A percentile compares a stretch with the other conserved stretches of the same genome.
Conservation (phyloP, 2,113 vertebrate genomes). For the Struthio camelus region DNA sequence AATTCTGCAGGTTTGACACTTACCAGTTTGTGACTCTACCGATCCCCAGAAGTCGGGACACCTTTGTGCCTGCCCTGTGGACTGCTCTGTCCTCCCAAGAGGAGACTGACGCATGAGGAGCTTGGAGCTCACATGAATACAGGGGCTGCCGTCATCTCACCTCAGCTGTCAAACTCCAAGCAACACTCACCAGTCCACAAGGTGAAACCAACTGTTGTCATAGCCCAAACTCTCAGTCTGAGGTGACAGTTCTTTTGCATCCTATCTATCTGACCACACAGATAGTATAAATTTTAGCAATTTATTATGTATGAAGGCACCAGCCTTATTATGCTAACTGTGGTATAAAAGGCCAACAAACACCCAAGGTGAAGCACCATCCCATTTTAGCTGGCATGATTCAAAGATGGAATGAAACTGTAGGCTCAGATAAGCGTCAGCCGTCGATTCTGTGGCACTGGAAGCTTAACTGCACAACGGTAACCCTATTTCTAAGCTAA, state of each 20-base stretch:
- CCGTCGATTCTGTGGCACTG: not conserved
- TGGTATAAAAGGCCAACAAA: not conserved
- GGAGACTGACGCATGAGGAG: not conserved
- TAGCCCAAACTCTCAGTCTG: not conserved
- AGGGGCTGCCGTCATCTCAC: accelerated
- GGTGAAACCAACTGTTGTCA: not conserved
- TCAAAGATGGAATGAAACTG: not conserved
- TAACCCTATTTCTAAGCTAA: not conserved
- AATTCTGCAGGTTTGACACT: conserved; percentile 56
- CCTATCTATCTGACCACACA: accelerated
- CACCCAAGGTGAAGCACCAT: not conserved
- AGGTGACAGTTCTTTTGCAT: not conserved
- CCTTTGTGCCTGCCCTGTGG: not conserved
- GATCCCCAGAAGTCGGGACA: not conserved
- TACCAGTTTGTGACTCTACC: not conserved
- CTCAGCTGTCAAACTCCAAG: not conserved
- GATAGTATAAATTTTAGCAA: not conserved
- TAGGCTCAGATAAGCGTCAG: not conserved
- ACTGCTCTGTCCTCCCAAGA: not conserved
- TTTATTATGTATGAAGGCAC: not conserved
- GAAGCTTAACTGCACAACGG: not conserved
- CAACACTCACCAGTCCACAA: not conserved
- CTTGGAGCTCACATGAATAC: not conserved
- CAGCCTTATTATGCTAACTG: not conserved
- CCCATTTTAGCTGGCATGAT: not conserved